Conservation (phyloP, 2,888 invertebrate species). For the Oeneis ivallda region DNA sequence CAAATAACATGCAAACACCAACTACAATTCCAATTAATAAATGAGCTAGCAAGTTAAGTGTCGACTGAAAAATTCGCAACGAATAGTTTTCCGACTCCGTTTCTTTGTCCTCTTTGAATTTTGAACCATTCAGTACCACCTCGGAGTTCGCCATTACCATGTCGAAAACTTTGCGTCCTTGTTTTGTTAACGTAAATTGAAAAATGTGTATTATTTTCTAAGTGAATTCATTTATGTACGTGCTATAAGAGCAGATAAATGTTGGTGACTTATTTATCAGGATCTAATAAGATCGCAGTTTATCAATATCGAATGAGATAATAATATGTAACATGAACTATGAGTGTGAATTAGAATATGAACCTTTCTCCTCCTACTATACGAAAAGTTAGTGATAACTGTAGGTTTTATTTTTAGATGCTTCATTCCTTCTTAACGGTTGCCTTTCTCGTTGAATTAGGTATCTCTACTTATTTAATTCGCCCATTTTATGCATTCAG, state of each 20-base stretch:
- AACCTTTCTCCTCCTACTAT: neutral
- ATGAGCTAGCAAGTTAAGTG: slow-evolving; percentile 57
- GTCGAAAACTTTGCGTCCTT: slow-evolving; percentile 20
- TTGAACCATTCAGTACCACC: slow-evolving; percentile 20
- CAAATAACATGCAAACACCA: slow-evolving; percentile 50
- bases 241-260: slow-evolving; percentile 37
- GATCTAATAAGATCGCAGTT: slow-evolving; percentile 39
- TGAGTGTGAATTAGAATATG: neutral
- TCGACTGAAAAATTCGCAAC: slow-evolving; percentile 53
- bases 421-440: no score
- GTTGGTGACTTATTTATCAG: slow-evolving; percentile 47
- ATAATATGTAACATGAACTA: neutral
- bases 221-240: slow-evolving; percentile 38
- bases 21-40: slow-evolving; percentile 61
- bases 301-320: neutral
- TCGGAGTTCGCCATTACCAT: slow-evolving; percentile 34
- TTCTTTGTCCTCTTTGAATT: slow-evolving; percentile 28
- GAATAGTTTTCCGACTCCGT: slow-evolving; percentile 40
- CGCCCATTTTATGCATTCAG: no score
- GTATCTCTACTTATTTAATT: no score
- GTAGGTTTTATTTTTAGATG: no score
- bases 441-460: no score
- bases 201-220: slow-evolving; percentile 26
- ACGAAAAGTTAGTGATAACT: no score
- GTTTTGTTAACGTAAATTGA: slow-evolving; percentile 20